Evolutionary conservation across 1,140 invertebrate genomes (phyloP), one percentile per base, ranked within the genome.

Genomic region (Dysdera silvatica): DNA sequence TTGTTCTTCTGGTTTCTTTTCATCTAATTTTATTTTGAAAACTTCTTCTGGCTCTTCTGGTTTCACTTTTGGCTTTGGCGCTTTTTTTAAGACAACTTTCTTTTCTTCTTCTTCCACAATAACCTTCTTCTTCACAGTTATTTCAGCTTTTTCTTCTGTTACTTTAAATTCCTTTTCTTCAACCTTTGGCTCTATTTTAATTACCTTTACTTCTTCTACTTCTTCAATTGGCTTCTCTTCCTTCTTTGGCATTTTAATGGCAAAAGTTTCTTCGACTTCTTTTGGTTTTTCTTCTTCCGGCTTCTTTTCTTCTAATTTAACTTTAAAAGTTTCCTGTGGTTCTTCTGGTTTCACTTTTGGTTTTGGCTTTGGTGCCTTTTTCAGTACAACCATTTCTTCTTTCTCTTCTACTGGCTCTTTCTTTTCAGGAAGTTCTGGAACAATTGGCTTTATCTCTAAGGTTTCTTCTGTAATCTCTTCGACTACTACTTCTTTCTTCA

Each of bases 31-130:
- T 33, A 58, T 57, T 40, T 32, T 60, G 28, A 67, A 20, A 23
- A 59, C 43, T 40, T 66, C 68, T 29, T 56, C 48, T 45, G 51
- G 47, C 52, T 69, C 28, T 23, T 47, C 26, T 6, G 48, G 32
- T 41, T 29, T 61, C 73, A 72, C 67, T 10, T 70, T 73, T 16
- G 74, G 43, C 72, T 82, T 78, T 64, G 81, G 78, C 61, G 75
- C 74, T 61, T 52, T 28, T 45, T 26, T 57, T 4, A 59, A 40
- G 48, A 61, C 31, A 29, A 31, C 32, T 10, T 35, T 31, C 6
- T 47, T 26, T 14, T 47, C 33, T 28, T 40, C 24, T 35, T 61
- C 51, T 43, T 37, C 35, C 4, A 52, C 2, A n/a, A 28, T 18
- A 7, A 61, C 41, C 29, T 54, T 55, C 28, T 69, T 69, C 23